Percentiles rank a stretch among this genome's conserved stretches.
These are phyloP conservation scores for Anthoscopus minutus DNA, from an alignment of 2,113 vertebrate genomes.

Conservation along the genomic window DNA sequence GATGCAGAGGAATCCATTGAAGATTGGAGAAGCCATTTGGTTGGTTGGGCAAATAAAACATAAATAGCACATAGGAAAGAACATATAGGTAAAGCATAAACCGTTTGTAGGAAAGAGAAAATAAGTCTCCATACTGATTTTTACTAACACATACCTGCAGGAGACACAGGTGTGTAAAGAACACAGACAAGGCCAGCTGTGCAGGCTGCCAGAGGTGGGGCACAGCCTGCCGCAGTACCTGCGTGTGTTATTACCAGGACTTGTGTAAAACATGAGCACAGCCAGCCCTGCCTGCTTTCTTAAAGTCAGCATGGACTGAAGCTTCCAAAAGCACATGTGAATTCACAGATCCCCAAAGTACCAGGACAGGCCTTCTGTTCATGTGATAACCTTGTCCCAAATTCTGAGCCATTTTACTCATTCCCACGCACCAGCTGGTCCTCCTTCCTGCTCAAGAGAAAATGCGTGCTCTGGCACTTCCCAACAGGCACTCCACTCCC, in stretches of 20 bases:
- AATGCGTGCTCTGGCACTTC: rapidly evolving
- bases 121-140: rapidly evolving
- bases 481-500: rapidly evolving
- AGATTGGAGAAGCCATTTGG: too few relatives aligned
- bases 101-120: background rate
- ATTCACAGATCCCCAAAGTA: background rate
- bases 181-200: rapidly evolving
- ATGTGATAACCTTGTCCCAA: background rate
- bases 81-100: background rate
- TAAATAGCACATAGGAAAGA: background rate
- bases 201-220: rapidly evolving
- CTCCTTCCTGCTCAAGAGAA: background rate
- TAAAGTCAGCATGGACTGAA: background rate
- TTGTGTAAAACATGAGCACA: rapidly evolving
- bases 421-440: background rate
- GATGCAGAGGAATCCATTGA: rapidly evolving
- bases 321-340: rapidly evolving
- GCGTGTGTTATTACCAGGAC: too few relatives aligned
- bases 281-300: background rate
- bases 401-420: background rate
- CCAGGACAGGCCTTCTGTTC: background rate
- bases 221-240: rapidly evolving
- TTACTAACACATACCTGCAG: rapidly evolving
- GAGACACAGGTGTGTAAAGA: rapidly evolving
- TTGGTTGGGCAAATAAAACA: background rate